Evolutionary conservation across 2,888 invertebrate genomes (phyloP).

Genomic region (Orthosia cruda): DNA sequence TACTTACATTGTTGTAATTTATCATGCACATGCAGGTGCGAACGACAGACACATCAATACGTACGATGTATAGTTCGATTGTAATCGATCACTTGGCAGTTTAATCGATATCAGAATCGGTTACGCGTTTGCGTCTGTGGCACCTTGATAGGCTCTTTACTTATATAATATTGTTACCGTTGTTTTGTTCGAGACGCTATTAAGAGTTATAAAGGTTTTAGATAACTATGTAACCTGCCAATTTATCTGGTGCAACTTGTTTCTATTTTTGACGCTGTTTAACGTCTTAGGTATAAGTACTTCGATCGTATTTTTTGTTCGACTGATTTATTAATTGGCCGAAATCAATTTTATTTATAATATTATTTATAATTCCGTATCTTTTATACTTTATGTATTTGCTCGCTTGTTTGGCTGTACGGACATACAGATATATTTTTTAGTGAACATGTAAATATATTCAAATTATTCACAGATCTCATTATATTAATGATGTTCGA

Average conservation of each 20-base stretch:
- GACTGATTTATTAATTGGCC: conserved; percentile 35
- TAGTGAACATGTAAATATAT: conserved; percentile 37
- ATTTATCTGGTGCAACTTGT: conserved; percentile 38
- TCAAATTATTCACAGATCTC: conserved; percentile 40
- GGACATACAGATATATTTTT: conserved; percentile 18
- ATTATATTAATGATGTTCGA: conserved; percentile 58
- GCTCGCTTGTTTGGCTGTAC: neutral
- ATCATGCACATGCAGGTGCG: conserved; percentile 28
- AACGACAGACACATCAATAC: conserved; percentile 17
- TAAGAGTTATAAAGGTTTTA: conserved; percentile 46
- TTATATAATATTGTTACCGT: conserved; percentile 54
- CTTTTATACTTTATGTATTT: conserved; percentile 9
- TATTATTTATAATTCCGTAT: conserved; percentile 12
- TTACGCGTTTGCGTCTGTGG: conserved; percentile 60
- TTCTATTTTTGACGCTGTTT: conserved; percentile 40
- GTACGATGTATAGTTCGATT: conserved; percentile 47
- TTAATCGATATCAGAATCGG: conserved; percentile 76
- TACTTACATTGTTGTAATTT: conserved; percentile 28
- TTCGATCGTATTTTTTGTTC: conserved; percentile 29
- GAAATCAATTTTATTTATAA: conserved; percentile 13
- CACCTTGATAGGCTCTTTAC: conserved; percentile 49
- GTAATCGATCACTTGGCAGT: conserved; percentile 59
- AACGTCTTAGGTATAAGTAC: conserved; percentile 36
- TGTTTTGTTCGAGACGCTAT: conserved; percentile 34
- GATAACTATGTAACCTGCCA: conserved; percentile 41